Evolutionary conservation across 2,797 vertebrate genomes (phyloP), one percentile per base, ranked within the genome.

Genomic region (Alcedo quadribrachys): DNA sequence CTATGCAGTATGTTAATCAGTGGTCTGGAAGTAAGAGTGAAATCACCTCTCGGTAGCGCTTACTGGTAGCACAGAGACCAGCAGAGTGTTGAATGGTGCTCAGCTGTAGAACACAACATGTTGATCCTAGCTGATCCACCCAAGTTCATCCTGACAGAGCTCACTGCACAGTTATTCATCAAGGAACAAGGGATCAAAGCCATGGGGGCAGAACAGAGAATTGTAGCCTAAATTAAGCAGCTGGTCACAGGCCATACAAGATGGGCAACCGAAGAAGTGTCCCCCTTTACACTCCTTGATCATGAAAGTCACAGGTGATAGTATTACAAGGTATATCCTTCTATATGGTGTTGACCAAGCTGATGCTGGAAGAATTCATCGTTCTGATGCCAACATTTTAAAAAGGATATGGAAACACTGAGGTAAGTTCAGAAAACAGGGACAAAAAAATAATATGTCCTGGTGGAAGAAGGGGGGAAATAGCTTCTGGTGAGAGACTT

Each of bases 331-430:
- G 24, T 88, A 57, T 45, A 53, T 54, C 25, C 50, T 63, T 73
- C 33, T 67, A 20, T 54, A n/a, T 53, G 48, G 60, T 74, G 9
- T 61, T 74, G 83, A 54, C 74, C 42, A 83, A 80, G 62, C 92
- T 84, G 70, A 67, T 88, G 65, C 42, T 88, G 42, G 60, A 81
- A 69, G 53, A 93, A 83, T 92, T 87, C 8, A 12, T 68, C 43
- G 32, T 88, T 53, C 60, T 55, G 32, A 11, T 73, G 85, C 84
- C 87, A 85, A 75, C 67, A 43, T 73, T 94, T 96, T 84, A 66
- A 50, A 84, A 79, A n/a, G 89, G 85, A 81, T 89, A 33, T 86
- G 89, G 89, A 96, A 93, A 94, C 61, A 89, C 37, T 90, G 82
- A 87, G 73, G 81, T 82, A 93, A 93, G 82, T 92, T 81, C 37